Evolutionary conservation across 2,888 invertebrate genomes (phyloP).

Genomic region (Chrysotoxum bicinctum): DNA sequence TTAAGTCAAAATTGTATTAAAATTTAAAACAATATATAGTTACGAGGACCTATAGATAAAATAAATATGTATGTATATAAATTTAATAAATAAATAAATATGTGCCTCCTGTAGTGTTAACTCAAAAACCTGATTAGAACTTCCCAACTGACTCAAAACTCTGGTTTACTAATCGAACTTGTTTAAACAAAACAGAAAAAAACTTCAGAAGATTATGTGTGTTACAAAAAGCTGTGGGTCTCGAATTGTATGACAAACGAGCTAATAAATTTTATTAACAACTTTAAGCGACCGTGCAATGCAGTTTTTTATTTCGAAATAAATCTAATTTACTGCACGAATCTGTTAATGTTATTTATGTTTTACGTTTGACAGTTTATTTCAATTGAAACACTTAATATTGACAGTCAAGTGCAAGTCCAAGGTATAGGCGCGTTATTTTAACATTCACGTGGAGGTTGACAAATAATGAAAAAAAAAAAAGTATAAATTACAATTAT

Average conservation of each 20-base stretch:
- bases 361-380: conserved; percentile 41
- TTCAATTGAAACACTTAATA: conserved; percentile 26
- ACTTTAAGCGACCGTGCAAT: background rate
- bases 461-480: conserved; percentile 7
- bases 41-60: too few species aligned
- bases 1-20: too few species aligned
- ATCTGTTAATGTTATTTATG: conserved; percentile 39
- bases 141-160: background rate
- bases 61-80: too few species aligned
- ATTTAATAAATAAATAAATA: too few species aligned
- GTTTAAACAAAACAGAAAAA: background rate
- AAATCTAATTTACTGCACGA: conserved; percentile 54
- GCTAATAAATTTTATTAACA: background rate
- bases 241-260: background rate
- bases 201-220: background rate
- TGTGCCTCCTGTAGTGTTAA: too few species aligned
- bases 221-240: background rate
- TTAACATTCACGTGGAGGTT: conserved; percentile 48
- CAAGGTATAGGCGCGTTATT: conserved; percentile 58
- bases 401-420: conserved; percentile 67
- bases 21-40: too few species aligned
- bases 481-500: conserved; percentile 40
- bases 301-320: background rate
- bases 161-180: background rate
- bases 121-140: too few species aligned